phyloP scores from a whole-genome alignment of 2,113 vertebrate species.

The Megaleporinus macrocephalus region DNA sequence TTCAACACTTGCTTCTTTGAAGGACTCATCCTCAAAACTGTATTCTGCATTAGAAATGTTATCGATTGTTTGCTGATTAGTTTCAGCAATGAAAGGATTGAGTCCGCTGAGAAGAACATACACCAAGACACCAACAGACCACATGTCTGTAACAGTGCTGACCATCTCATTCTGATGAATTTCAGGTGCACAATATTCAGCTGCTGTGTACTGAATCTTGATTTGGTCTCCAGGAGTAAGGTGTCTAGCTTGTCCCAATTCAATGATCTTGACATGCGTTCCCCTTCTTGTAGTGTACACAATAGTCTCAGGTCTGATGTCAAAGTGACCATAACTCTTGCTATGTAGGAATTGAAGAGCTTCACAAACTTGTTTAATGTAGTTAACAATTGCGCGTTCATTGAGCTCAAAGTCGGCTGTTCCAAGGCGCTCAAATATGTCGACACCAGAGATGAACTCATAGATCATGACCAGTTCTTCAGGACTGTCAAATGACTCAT shows the following conservation, averaged over 20 bases:
- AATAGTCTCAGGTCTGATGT: constrained; percentile 96
- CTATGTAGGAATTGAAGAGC: constrained; percentile 91
- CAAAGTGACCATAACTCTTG: constrained; percentile 91
- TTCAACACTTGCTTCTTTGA: constrained; percentile 88
- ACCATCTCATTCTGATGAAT: constrained; percentile 96
- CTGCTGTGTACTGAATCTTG: constrained; percentile 90
- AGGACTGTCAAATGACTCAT: constrained; percentile 94
- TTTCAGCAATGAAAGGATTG: constrained; percentile 97
- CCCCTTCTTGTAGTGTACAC: constrained; percentile 92
- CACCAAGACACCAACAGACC: constrained; percentile 91
- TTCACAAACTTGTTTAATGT: constrained; percentile 89
- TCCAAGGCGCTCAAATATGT: constrained; percentile 93
- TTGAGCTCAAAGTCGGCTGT: constrained; percentile 90
- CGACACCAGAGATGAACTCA: constrained; percentile 94
- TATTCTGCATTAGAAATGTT: constrained; percentile 95
- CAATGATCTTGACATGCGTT: constrained; percentile 91
- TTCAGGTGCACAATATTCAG: constrained; percentile 94
- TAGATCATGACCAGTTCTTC: constrained; percentile 97
- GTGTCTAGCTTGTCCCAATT: constrained; percentile 92
- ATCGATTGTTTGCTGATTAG: constrained; percentile 96
- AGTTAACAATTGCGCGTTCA: constrained; percentile 90
- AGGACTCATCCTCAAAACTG: constrained; percentile 93
- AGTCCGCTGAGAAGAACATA: constrained; percentile 93
- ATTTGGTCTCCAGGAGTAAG: constrained; percentile 93
- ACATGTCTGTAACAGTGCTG: constrained; percentile 95